Evolutionary conservation across 2,888 invertebrate species (phyloP).

Genomic region (Aspidiotus rigidus): DNA sequence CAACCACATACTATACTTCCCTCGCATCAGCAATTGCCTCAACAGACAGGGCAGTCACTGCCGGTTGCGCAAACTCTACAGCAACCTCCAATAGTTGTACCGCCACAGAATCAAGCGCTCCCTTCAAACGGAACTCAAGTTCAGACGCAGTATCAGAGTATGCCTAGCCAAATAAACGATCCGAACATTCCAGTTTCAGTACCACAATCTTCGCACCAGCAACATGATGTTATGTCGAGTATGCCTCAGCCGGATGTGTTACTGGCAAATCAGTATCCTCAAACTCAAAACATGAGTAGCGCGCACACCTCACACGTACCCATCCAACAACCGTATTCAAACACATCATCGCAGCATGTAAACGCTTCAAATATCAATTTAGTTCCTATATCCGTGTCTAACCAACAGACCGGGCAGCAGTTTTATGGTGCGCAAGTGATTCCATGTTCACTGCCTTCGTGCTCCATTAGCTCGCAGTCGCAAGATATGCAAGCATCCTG

Average conservation of each 20-base stretch:
- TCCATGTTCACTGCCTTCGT: neutral
- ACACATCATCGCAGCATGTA: neutral
- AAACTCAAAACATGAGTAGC: constrained; percentile 6
- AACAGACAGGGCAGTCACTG: constrained; percentile 41
- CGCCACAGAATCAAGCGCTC: neutral
- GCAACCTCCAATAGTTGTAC: constrained; percentile 40
- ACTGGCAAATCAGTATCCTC: constrained; percentile 15
- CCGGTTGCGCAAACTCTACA: constrained; percentile 44
- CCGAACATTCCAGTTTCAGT: constrained; percentile 30
- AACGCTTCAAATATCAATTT: constrained; percentile 17
- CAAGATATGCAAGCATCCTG: constrained; percentile 26
- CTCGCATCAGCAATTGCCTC: constrained; percentile 40
- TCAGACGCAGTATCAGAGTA: constrained; percentile 35
- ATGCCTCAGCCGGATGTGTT: constrained; percentile 11
- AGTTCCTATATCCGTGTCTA: constrained; percentile 16
- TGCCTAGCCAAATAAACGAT: constrained; percentile 18
- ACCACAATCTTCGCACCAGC: constrained; percentile 9
- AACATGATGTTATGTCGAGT: constrained; percentile 16
- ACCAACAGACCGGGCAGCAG: constrained; percentile 20
- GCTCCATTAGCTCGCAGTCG: constrained; percentile 15
- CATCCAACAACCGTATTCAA: constrained; percentile 17
- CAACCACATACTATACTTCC: neutral
- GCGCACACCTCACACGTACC: constrained; percentile 21
- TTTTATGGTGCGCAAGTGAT: constrained; percentile 5
- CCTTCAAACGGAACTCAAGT: constrained; percentile 13